Evolutionary conservation across 1,140 invertebrate species (phyloP).

Genomic region (Grapholita molesta): DNA sequence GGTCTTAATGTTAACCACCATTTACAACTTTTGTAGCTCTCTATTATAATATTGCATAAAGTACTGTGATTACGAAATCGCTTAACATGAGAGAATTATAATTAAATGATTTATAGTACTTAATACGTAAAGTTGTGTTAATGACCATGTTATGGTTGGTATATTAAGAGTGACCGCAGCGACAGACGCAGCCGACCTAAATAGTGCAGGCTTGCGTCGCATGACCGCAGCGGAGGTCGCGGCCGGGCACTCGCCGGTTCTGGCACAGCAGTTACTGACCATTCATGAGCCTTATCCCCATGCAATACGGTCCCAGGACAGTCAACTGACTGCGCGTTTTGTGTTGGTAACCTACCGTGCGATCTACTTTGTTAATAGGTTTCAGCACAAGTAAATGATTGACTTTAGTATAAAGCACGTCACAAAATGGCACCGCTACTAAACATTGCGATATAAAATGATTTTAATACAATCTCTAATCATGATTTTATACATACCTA

Average conservation of each 20-base stretch:
- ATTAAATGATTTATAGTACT: conserved; percentile 21
- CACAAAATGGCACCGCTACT: conserved; percentile 51
- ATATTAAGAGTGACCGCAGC: not conserved
- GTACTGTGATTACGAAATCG: conserved; percentile 32
- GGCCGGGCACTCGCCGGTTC: not conserved
- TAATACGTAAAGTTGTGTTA: conserved; percentile 10
- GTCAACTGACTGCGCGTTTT: not conserved
- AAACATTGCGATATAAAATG: conserved; percentile 39
- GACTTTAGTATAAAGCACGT: conserved; percentile 29
- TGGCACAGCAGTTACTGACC: not conserved
- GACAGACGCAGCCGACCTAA: not conserved
- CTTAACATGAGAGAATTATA: conserved; percentile 23
- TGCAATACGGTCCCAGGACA: not conserved
- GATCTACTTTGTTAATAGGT: not conserved
- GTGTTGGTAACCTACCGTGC: not conserved
- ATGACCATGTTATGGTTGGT: conserved; percentile 5
- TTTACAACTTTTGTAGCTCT: conserved; percentile 38
- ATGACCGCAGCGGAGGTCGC: not conserved
- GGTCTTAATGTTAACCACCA: conserved; percentile 68
- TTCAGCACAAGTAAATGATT: not conserved
- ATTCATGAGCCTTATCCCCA: not conserved
- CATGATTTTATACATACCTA: conserved; percentile 42
- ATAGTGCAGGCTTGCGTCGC: not conserved
- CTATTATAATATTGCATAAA: conserved; percentile 32
- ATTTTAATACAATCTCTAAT: conserved; percentile 44